phyloP scores from a whole-genome alignment of 2,888 invertebrate species.

The Epinotia nisella region DNA sequence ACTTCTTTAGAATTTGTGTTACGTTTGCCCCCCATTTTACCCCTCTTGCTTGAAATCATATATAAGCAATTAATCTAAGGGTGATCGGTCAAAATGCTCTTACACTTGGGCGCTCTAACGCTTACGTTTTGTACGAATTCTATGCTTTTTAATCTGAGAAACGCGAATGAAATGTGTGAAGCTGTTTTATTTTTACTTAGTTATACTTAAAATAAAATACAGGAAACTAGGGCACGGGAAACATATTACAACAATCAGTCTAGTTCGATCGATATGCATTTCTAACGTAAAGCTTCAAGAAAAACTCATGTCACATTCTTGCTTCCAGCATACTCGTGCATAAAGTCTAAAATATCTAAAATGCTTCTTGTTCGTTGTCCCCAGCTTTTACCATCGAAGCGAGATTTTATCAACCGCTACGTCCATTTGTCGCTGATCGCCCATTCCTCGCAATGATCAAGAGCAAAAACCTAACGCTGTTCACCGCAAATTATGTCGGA shows the following conservation, averaged over 20 bases:
- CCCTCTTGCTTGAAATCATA: not conserved
- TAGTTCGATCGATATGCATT: not conserved
- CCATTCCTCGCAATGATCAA: slow-evolving; percentile 56
- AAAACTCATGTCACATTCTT: not conserved
- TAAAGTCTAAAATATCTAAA: not conserved
- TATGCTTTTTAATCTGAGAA: not conserved
- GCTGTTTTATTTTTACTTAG: not conserved
- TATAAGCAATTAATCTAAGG: not conserved
- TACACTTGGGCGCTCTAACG: not conserved
- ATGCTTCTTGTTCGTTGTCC: slow-evolving; percentile 41
- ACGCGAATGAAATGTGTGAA: not conserved
- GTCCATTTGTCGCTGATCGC: slow-evolving; percentile 54
- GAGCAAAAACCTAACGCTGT: slow-evolving; percentile 52
- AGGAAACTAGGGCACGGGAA: not conserved
- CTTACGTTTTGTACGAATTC: not conserved
- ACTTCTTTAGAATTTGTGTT: not conserved
- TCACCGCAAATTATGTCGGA: slow-evolving; percentile 53
- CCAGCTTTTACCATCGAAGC: slow-evolving; percentile 53
- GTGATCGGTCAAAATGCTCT: not conserved
- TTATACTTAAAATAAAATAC: not conserved
- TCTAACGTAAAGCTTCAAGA: not conserved
- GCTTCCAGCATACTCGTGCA: not conserved
- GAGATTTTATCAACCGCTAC: slow-evolving; percentile 51
- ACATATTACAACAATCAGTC: not conserved
- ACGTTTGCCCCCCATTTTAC: not conserved